Evolutionary conservation across 2,888 invertebrate genomes (phyloP), one percentile per base, ranked within the genome.

Genomic region (Euphydryas editha): DNA sequence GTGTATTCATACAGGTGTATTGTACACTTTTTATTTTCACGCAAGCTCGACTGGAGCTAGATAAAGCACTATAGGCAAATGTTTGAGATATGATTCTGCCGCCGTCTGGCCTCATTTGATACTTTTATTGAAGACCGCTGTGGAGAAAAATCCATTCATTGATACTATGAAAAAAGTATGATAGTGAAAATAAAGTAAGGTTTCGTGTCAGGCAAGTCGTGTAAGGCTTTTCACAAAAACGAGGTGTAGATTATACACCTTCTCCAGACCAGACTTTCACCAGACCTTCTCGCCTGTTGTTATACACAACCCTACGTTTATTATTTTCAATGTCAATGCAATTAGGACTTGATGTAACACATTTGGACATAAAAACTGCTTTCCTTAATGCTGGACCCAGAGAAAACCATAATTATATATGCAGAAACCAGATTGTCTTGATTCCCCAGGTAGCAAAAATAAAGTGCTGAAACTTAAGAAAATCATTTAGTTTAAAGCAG

Each of bases 381-480:
- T 72, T 73, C 15, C 15, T 42, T 2, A 42, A 42, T n/a, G 42
- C 15, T 15, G 56, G 15, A 15, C 39, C 62, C 69, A 57, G 70
- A 74, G 67, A 72, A 73, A 62, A 59, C 56, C 63, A 59, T 56
- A 11, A 13, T 39, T 74, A 36, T 74, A 70, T 61, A 75, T 74
- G 68, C 4, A 39, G 2, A 59, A 68, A 56, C 74, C 72, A 55
- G 44, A 70, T 21, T 58, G 58, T 59, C 67, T 72, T 44, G 54
- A 62, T 49, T 44, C 56, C 63, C 56, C 64, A n/a, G 24, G 15
- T 17, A 21, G 39, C 49, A 44, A 68, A 24, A 67, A 70, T 57
- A 71, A 71, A 67, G 72, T 75, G 17, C 58, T 75, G 37, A 73
- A 74, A 65, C 63, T 74, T 49, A 73, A 72, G 54, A 63, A 20